Evolutionary conservation across 1,140 invertebrate species (phyloP).

Genomic region (Bradynema listronoti): DNA sequence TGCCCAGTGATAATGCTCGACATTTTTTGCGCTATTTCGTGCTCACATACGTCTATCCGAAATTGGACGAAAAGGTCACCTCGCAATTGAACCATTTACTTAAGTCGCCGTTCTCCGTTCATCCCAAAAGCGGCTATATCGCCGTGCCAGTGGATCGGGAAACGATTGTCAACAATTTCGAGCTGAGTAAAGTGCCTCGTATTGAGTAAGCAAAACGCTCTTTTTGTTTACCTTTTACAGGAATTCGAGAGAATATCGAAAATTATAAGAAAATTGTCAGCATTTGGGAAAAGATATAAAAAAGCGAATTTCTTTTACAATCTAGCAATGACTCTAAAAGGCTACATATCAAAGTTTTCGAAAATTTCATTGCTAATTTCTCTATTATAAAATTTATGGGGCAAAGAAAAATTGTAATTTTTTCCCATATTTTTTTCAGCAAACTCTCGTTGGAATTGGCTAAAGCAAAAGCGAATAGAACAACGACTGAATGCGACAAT

Average conservation of each 20-base stretch:
- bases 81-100: conserved; percentile 75
- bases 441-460: conserved; percentile 25
- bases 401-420: too few relatives aligned
- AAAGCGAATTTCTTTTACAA: too few relatives aligned
- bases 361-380: too few relatives aligned
- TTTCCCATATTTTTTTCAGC: conserved; percentile 22
- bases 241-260: too few relatives aligned
- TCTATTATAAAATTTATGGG: too few relatives aligned
- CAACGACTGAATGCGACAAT: conserved; percentile 18
- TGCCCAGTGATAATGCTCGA: conserved; percentile 10
- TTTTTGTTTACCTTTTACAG: too few relatives aligned
- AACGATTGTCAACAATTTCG: conserved; percentile 24
- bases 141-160: conserved; percentile 49
- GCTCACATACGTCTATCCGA: conserved; percentile 25
- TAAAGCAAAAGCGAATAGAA: neutral
- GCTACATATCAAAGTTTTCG: too few relatives aligned
- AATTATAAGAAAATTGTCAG: too few relatives aligned
- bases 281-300: too few relatives aligned
- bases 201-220: conserved; percentile 50
- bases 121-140: conserved; percentile 75
- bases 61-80: conserved; percentile 25
- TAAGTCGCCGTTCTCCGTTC: conserved; percentile 94
- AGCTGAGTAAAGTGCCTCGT: conserved; percentile 32
- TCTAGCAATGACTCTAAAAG: too few relatives aligned
- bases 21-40: conserved; percentile 38